Conservation (phyloP, 2,888 invertebrate species). For the Acrobeloides nanus region DNA sequence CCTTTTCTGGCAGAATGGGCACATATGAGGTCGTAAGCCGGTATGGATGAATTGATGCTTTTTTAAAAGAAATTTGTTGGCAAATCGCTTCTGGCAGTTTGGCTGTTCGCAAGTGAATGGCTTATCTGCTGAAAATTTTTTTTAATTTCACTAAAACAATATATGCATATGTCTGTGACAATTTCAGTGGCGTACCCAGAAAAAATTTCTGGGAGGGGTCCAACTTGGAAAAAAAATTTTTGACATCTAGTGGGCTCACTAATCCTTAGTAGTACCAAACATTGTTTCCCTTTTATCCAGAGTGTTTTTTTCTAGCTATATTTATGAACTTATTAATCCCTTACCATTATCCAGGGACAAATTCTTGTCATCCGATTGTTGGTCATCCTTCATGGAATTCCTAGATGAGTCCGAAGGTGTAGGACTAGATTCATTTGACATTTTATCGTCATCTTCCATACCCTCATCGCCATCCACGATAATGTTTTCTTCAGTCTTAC, state of each 20-base stretch:
- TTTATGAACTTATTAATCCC: not conserved
- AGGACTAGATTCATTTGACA: slow-evolving; percentile 22
- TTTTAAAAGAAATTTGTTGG: slow-evolving; percentile 53
- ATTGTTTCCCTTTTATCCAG: too few relatives aligned
- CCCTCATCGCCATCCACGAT: slow-evolving; percentile 7
- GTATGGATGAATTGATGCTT: slow-evolving; percentile 54
- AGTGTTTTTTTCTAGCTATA: too few relatives aligned
- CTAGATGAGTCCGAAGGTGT: slow-evolving; percentile 21
- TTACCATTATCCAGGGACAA: not conserved
- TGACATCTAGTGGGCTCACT: too few relatives aligned
- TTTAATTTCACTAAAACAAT: slow-evolving; percentile 4
- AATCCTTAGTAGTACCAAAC: too few relatives aligned
- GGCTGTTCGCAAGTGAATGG: slow-evolving; percentile 43
- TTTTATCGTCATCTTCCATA: slow-evolving; percentile 15
- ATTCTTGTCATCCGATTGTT: slow-evolving; percentile 7
- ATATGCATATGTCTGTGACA: too few relatives aligned
- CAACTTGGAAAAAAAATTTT: too few relatives aligned
- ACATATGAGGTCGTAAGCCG: slow-evolving; percentile 51
- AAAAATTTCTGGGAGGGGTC: too few relatives aligned
- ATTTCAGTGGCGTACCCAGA: too few relatives aligned
- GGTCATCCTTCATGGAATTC: slow-evolving; percentile 3
- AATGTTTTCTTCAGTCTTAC: slow-evolving; percentile 1
- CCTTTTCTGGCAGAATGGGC: slow-evolving; percentile 50
- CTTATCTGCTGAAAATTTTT: slow-evolving; percentile 29
- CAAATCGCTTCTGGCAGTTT: slow-evolving; percentile 50